phyloP scores from a whole-genome alignment of 2,113 vertebrate species.

The Rhinogobius similis region DNA sequence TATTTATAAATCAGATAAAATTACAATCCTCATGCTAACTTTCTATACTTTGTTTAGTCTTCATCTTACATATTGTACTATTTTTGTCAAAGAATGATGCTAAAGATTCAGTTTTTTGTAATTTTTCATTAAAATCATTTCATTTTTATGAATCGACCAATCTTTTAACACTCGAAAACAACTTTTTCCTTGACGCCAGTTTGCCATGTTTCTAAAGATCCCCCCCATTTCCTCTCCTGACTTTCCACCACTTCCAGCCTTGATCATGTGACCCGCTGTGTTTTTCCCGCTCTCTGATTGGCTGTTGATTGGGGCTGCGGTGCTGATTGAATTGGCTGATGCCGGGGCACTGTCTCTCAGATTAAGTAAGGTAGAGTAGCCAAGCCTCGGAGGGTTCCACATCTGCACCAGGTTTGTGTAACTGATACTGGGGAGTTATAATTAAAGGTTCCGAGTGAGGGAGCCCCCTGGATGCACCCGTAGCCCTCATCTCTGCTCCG shows the following conservation, averaged over 20 bases:
- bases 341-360: conserved; percentile 66
- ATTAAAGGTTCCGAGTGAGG: conserved; percentile 84
- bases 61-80: too few species aligned
- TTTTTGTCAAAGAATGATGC: too few species aligned
- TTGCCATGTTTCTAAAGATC: background rate
- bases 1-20: too few species aligned
- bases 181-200: background rate
- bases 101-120: background rate
- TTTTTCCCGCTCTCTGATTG: conserved; percentile 50
- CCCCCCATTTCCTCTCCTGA: background rate
- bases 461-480: conserved; percentile 71
- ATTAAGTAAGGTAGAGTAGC: conserved; percentile 85
- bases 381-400: conserved; percentile 81
- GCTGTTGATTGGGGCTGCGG: conserved; percentile 46
- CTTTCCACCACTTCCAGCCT: background rate
- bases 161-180: background rate
- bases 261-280: conserved; percentile 33
- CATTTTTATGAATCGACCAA: background rate
- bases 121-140: background rate
- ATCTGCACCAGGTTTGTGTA: conserved; percentile 80
- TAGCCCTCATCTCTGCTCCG: conserved; percentile 66
- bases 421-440: conserved; percentile 84
- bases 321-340: conserved; percentile 71
- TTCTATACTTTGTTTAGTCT: too few species aligned
- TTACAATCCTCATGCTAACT: too few species aligned